Base-by-base conservation (phyloP, 2,888 invertebrate genomes). In the Oegoconia quadripuncta region DNA sequence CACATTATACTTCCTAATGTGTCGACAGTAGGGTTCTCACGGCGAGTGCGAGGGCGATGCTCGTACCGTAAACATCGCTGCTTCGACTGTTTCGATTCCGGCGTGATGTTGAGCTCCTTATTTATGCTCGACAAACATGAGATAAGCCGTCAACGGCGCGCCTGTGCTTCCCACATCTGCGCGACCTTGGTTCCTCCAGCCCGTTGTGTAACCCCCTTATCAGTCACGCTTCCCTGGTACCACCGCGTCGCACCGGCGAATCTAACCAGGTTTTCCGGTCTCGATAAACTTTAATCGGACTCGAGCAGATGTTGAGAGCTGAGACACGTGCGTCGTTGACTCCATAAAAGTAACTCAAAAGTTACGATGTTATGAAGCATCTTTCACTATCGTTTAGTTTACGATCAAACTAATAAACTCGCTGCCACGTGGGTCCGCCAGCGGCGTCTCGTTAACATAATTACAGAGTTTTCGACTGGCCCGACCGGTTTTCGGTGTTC, bases 131-230 rank as follows among this genome's bases (percentile, higher is more conserved):
- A 73, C 74, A 82, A 86, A 87, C 79, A 82, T 65, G 53, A 73
- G 84, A 87, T 83, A 84, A 81, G 78, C 68, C 48, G 64, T 83
- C 71, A 83, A 83, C 77, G 77, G 61, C 69, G 64, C 59, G 77
- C 70, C 70, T 86, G 76, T 84, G 73, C 79, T 82, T 82, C 81
- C 79, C 82, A 82, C 84, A 83, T 82, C 87, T 83, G 84, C 74
- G 65, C 81, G 84, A 80, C 86, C 86, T 86, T 87, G 86, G 80
- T 71, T 74, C 68, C 74, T 68, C 51, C 61, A 62, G 74, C 69
- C 65, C 68, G 77, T 82, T 77, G 81, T 74, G 70, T 81, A 81
- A 78, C 72, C 69, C 66, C 64, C 71, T 82, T 84, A 87, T 87
- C 84, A 80, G 84, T 82, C 84, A 80, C 60, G 62, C 67, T 74